These are phyloP conservation scores for Salmo trutta DNA, from an alignment of 2,797 vertebrate species.

Conservation along the genomic window DNA sequence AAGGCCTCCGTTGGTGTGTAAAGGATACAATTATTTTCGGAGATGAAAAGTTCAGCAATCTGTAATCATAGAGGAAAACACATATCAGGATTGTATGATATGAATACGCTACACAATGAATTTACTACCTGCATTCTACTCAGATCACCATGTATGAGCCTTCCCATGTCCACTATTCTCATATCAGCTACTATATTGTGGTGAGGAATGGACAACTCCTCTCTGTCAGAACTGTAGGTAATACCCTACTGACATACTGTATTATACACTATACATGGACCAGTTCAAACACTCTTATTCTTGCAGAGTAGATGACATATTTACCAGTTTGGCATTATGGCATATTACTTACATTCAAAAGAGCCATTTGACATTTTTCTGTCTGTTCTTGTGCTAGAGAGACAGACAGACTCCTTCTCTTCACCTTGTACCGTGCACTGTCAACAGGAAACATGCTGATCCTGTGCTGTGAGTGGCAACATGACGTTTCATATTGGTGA, in stretches of 20 bases:
- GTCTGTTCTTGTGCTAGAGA: background rate
- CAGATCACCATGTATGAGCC: background rate
- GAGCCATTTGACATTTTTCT: background rate
- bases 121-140: background rate
- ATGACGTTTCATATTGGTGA: constrained; percentile 55
- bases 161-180: background rate
- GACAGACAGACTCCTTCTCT: constrained; percentile 7
- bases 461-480: constrained; percentile 30
- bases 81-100: constrained; percentile 19
- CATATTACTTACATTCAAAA: background rate
- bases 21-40: constrained; percentile 85
- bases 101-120: background rate
- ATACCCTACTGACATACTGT: background rate
- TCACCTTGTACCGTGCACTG: constrained; percentile 1
- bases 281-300: constrained; percentile 4
- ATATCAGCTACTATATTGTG: background rate
- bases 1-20: constrained; percentile 18
- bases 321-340: background rate
- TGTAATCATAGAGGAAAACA: constrained; percentile 54
- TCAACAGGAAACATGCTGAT: constrained; percentile 42
- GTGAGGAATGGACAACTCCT: constrained; percentile 35
- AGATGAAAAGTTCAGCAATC: constrained; percentile 83
- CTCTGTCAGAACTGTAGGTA: background rate
- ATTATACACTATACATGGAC: background rate
- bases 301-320: background rate